Percentiles rank a stretch among this genome's conserved stretches.
Evolutionary conservation across 35 echinoderm and acorn worm genomes (phyloP).

Genomic region (Stichopus chloronotus): DNA sequence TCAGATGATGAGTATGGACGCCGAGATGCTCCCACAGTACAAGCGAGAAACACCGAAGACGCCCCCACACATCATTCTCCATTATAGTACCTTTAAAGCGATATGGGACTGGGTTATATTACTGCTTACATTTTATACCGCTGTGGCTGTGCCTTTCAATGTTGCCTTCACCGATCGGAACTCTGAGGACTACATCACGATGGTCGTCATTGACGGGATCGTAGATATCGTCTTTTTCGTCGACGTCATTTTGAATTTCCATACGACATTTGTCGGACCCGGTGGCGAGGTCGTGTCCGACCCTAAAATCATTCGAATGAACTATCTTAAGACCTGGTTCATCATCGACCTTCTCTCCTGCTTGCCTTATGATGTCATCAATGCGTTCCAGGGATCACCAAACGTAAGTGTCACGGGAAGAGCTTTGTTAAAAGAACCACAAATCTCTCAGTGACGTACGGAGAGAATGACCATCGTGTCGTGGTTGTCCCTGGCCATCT

Average conservation of each 20-base stretch:
- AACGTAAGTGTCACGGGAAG: slow-evolving; percentile 70
- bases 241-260: slow-evolving; percentile 98
- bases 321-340: slow-evolving; percentile 92
- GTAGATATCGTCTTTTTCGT: slow-evolving; percentile 98
- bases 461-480: no score
- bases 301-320: slow-evolving; percentile 97
- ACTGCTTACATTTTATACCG: slow-evolving; percentile 90
- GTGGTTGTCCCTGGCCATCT: no score
- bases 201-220: slow-evolving; percentile 92
- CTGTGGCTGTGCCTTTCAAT: slow-evolving; percentile 98
- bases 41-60: slow-evolving; percentile 97
- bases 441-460: neutral
- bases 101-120: slow-evolving; percentile 98
- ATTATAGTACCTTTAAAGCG: slow-evolving; percentile 96
- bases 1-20: slow-evolving; percentile 95
- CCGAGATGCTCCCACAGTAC: slow-evolving; percentile 96
- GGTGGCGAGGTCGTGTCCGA: slow-evolving; percentile 97
- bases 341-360: slow-evolving; percentile 98
- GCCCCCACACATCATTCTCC: slow-evolving; percentile 95
- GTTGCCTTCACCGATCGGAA: slow-evolving; percentile 78
- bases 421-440: no score
- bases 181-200: slow-evolving; percentile 79
- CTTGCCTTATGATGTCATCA: slow-evolving; percentile 99
- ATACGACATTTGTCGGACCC: slow-evolving; percentile 97
- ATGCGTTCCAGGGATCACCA: slow-evolving; percentile 83